Evolutionary conservation across 2,888 invertebrate species (phyloP), one percentile per base, ranked within the genome.

Genomic region (Zygaena filipendulae): DNA sequence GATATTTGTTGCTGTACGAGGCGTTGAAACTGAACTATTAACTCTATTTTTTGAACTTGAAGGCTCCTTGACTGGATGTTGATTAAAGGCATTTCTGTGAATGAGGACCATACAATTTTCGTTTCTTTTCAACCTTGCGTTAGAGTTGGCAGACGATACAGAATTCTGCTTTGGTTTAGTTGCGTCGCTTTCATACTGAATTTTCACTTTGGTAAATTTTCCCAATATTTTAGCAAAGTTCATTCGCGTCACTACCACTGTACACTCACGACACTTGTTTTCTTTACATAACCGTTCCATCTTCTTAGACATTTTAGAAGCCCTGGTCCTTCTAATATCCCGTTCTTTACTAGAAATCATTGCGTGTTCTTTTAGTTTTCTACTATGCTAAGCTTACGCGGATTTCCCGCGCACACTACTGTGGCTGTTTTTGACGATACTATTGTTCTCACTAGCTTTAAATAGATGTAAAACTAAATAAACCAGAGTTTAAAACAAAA

Each of bases 161-260:
- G 44, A 35, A 10, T 39, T 42, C 33, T 55, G 54, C 45, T 62
- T 64, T 25, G 53, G 38, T 54, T 63, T 70, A 4, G 62, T 49
- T 3, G 59, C 45, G 44, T 51, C 61, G 33, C 58, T 71, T 52
- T 77, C 77, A 45, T 74, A 79, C 34, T 79, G 72, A 23, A 79
- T 77, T 50, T 77, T 79, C 2, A 79, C 79, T 54, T 75, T 77
- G 4, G 75, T 79, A 47, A 74, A 77, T 62, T 70, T 79, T 35
- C 79, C 79, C 33, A 79, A 51, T 40, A 79, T 77, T 52, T 70
- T 79, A 35, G 71, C 75, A 58, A 79, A 79, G 50, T 80, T 74
- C 77, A 80, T 75, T 38, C 66, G 68, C 39, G 70, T 72, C 32
- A 79, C 63, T 31, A 68, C 59, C 32, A 80, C 74, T 35, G 68